Evolutionary conservation across 2,797 vertebrate genomes (phyloP).

Genomic region (Gallinago solitaria): DNA sequence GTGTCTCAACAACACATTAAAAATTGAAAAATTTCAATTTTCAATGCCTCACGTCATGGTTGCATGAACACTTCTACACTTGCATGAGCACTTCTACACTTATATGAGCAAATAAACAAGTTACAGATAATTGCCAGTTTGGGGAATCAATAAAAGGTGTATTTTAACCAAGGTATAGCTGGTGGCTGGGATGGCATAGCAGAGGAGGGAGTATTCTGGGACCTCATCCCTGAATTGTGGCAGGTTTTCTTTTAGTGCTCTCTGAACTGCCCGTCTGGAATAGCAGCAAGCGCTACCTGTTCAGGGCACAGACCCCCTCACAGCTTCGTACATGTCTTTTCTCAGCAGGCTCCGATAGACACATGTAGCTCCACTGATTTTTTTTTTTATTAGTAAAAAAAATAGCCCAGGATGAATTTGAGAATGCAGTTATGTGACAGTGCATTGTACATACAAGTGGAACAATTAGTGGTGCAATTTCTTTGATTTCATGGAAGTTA

Average conservation of each 20-base stretch:
- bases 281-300: too few relatives aligned
- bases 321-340: rapidly evolving
- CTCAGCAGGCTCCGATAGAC: neutral
- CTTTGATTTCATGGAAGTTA: neutral
- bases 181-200: neutral
- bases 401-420: neutral
- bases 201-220: neutral
- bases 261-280: neutral
- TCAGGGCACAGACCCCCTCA: neutral
- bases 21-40: too few relatives aligned
- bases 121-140: rapidly evolving
- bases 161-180: rapidly evolving
- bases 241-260: neutral
- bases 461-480: neutral
- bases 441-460: rapidly evolving
- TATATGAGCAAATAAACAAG: rapidly evolving
- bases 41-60: neutral
- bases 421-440: neutral
- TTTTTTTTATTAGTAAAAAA: neutral
- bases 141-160: neutral
- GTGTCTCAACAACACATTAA: too few relatives aligned
- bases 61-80: neutral
- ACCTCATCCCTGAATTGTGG: rapidly evolving
- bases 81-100: rapidly evolving
- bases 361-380: neutral